Evolutionary conservation across 2,888 invertebrate species (phyloP).

Genomic region (Hypsopygia costalis): DNA sequence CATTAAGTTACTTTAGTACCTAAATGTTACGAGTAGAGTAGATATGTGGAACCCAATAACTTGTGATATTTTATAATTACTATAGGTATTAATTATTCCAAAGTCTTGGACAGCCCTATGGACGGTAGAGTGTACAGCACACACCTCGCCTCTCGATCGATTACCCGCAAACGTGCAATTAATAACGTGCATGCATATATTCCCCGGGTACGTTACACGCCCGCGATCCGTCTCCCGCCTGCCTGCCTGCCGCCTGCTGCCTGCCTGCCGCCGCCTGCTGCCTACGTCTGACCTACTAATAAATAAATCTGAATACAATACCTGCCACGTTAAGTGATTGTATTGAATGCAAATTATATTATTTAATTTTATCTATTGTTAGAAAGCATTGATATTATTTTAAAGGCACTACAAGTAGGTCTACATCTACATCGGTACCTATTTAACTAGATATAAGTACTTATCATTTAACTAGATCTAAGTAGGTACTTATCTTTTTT

Average conservation of each 20-base stretch:
- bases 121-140: constrained; percentile 15
- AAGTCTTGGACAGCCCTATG: not conserved
- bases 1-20: too few relatives aligned
- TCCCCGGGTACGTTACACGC: constrained; percentile 69
- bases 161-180: constrained; percentile 76
- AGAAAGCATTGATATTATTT: constrained; percentile 9
- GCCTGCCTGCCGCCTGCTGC: constrained; percentile 23
- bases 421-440: too few relatives aligned
- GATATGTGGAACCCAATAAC: too few relatives aligned
- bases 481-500: too few relatives aligned
- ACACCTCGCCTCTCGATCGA: constrained; percentile 48
- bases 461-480: too few relatives aligned
- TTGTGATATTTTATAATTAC: too few relatives aligned
- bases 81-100: too few relatives aligned
- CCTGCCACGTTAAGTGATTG: not conserved
- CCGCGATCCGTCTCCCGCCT: constrained; percentile 52
- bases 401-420: too few relatives aligned
- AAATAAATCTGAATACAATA: constrained; percentile 36
- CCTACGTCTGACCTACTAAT: constrained; percentile 23
- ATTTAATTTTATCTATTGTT: not conserved
- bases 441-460: too few relatives aligned
- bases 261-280: constrained; percentile 22
- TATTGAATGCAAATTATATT: constrained; percentile 10
- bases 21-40: too few relatives aligned
- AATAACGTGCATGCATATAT: constrained; percentile 64